phyloP scores from a whole-genome alignment of 2,888 invertebrate genomes.

The Disparrhopalites patrizii region DNA sequence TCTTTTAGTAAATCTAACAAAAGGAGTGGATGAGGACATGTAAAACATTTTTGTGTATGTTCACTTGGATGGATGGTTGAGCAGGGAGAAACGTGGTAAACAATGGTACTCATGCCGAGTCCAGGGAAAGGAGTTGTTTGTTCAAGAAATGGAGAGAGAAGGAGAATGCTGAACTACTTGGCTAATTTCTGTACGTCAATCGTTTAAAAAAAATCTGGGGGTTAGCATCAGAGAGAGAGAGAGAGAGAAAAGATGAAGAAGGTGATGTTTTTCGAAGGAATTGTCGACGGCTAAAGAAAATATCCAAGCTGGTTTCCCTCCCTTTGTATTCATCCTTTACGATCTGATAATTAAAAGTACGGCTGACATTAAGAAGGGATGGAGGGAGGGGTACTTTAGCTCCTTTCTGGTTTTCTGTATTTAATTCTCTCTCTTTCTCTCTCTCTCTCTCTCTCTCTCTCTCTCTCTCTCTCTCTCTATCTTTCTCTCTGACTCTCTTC shows the following conservation, averaged over 20 bases:
- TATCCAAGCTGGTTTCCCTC: constrained; percentile 20
- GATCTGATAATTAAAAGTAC: constrained; percentile 44
- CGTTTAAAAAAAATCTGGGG: constrained; percentile 22
- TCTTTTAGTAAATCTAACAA: too few species aligned
- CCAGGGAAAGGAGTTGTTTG: not conserved
- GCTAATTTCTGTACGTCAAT: constrained; percentile 35
- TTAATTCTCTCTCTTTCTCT: not conserved
- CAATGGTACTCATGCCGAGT: too few species aligned
- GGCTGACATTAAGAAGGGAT: constrained; percentile 36
- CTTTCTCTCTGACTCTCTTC: not conserved
- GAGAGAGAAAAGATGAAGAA: constrained; percentile 6
- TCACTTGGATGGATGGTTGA: not conserved
- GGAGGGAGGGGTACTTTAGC: constrained; percentile 23
- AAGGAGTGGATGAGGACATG: not conserved
- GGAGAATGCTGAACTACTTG: constrained; percentile 10
- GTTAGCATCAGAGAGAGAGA: constrained; percentile 11
- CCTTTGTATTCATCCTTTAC: constrained; percentile 33
- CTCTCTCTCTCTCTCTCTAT: constrained; percentile 1
- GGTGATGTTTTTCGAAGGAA: constrained; percentile 14
- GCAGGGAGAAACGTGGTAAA: not conserved
- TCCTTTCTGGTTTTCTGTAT: not conserved
- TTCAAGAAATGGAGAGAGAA: not conserved
- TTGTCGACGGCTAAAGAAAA: constrained; percentile 12
- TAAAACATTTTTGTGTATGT: not conserved
- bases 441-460: constrained; percentile 1